Evolutionary conservation across 2,797 vertebrate genomes (phyloP).

Genomic region (Diglossa cyanea): DNA sequence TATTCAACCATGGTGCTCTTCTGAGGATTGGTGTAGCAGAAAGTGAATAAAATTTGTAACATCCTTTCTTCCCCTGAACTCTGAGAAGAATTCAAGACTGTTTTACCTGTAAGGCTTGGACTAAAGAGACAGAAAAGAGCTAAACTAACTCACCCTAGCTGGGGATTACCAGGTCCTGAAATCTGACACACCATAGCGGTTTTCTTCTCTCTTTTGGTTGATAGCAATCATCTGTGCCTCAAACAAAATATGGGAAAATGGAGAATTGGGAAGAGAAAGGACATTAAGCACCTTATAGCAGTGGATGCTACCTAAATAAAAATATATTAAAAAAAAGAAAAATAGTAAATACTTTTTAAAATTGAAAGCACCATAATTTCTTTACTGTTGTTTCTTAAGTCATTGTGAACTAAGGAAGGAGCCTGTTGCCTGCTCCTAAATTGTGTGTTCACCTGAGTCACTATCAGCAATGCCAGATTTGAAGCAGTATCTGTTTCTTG

Average conservation of each 20-base stretch:
- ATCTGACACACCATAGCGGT: background rate
- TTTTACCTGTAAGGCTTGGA: background rate
- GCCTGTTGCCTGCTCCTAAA: background rate
- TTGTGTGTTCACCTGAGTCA: background rate
- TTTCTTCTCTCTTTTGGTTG: background rate
- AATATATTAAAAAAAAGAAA: background rate
- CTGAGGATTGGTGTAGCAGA: background rate
- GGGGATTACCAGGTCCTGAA: background rate
- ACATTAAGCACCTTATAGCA: background rate
- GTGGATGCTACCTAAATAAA: background rate
- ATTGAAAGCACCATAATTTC: background rate
- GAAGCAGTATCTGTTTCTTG: background rate
- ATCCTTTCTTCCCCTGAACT: background rate
- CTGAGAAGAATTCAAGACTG: background rate
- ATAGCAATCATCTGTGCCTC: background rate
- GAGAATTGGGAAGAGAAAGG: background rate
- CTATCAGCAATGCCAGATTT: background rate
- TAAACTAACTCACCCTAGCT: background rate
- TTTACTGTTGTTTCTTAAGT: background rate
- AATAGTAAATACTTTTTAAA: fast-evolving
- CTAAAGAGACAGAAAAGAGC: background rate
- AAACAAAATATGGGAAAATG: background rate
- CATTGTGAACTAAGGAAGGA: background rate
- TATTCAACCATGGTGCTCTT: background rate
- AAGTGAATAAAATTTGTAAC: background rate